Evolutionary conservation across 2,797 vertebrate genomes (phyloP).

Genomic region (Vireo griseus): DNA sequence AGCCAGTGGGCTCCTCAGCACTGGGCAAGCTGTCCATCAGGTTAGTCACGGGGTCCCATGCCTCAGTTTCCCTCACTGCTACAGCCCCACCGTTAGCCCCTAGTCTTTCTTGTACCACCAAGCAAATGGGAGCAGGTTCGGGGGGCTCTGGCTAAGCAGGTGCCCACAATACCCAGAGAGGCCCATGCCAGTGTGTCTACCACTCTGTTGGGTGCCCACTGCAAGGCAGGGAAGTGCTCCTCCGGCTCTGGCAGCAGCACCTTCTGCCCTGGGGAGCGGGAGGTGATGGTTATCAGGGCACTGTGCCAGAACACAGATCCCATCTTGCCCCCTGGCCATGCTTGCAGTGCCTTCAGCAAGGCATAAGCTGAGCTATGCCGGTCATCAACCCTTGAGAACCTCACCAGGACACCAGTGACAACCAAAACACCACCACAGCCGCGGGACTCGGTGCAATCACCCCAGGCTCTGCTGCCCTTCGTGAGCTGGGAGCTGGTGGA

Average conservation of each 20-base stretch:
- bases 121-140: not conserved
- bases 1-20: not conserved
- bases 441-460: rapidly evolving
- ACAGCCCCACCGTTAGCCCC: rapidly evolving
- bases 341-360: not conserved
- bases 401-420: rapidly evolving
- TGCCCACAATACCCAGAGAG: not conserved
- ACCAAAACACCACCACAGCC: not conserved
- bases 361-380: not conserved
- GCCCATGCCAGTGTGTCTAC: rapidly evolving
- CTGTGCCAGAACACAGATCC: not conserved
- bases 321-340: not conserved
- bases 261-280: rapidly evolving
- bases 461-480: rapidly evolving
- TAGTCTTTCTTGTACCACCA: not conserved
- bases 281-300: not conserved
- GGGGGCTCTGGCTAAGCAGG: not conserved
- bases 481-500: not conserved
- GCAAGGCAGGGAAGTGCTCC: not conserved
- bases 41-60: rapidly evolving
- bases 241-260: rapidly evolving
- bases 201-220: not conserved
- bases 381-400: not conserved
- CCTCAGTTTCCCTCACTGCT: not conserved
- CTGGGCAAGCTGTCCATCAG: not conserved